phyloP scores from a whole-genome alignment of 1,140 invertebrate genomes.

The Spodoptera litura region DNA sequence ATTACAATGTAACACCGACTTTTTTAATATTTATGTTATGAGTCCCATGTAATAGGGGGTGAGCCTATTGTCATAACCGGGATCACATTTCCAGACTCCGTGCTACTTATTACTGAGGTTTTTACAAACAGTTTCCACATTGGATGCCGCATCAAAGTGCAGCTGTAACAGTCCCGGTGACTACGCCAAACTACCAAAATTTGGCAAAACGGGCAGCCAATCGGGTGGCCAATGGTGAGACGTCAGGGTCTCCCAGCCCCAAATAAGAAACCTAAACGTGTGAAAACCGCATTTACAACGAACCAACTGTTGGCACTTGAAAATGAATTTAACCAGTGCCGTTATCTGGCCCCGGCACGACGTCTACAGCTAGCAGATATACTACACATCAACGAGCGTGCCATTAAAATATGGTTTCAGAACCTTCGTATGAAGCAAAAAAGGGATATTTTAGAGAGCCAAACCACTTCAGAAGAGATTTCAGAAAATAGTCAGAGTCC shows the following conservation, averaged over 20 bases:
- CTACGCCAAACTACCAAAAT: neutral
- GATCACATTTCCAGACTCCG: too few species aligned
- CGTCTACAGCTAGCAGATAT: slow-evolving; percentile 63
- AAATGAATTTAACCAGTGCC: slow-evolving; percentile 55
- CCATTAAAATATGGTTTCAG: slow-evolving; percentile 77
- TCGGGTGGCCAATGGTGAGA: too few species aligned
- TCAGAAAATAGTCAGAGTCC: too few species aligned
- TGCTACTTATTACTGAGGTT: too few species aligned
- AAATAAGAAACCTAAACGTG: slow-evolving; percentile 64
- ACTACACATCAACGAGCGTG: slow-evolving; percentile 66
- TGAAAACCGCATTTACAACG: slow-evolving; percentile 71
- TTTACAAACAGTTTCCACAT: too few species aligned
- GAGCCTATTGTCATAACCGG: too few species aligned
- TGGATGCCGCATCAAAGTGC: neutral
- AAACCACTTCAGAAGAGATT: too few species aligned
- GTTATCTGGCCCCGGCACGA: slow-evolving; percentile 61
- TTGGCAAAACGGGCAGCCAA: slow-evolving; percentile 2
- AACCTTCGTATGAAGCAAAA: slow-evolving; percentile 79
- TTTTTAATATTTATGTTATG: too few species aligned
- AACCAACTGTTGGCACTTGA: slow-evolving; percentile 71
- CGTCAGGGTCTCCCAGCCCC: neutral
- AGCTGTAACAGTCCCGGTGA: neutral
- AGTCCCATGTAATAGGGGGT: too few species aligned
- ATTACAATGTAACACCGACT: too few species aligned
- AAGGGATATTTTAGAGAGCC: slow-evolving; percentile 54